These are phyloP conservation scores for Montipora foliosa DNA, from an alignment of 64 coral and sea anemone genomes.

Conservation along the genomic window DNA sequence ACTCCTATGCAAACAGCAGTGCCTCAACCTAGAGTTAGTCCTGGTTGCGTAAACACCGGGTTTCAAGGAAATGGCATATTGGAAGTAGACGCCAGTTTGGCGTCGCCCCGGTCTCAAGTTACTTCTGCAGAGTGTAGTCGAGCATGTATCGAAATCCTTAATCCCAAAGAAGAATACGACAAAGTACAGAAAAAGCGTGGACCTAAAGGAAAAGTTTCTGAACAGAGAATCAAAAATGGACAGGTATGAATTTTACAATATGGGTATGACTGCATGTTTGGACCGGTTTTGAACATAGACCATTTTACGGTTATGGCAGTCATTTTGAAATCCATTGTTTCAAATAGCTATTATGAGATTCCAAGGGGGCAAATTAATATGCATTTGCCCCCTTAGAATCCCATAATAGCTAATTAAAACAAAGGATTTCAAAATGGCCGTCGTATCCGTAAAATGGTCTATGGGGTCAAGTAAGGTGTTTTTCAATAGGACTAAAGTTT, in stretches of 20 bases:
- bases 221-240: conserved; percentile 54
- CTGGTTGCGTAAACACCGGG: background rate
- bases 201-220: conserved; percentile 30
- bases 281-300: too few relatives aligned
- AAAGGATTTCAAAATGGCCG: too few relatives aligned
- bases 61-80: background rate
- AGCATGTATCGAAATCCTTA: conserved; percentile 41
- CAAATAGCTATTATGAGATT: too few relatives aligned
- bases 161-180: conserved; percentile 63
- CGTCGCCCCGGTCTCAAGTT: background rate
- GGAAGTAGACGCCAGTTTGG: background rate
- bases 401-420: too few relatives aligned
- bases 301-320: too few relatives aligned
- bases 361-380: too few relatives aligned
- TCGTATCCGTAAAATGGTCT: too few relatives aligned
- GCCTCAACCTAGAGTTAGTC: background rate
- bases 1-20: background rate
- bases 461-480: too few relatives aligned
- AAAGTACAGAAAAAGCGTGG: conserved; percentile 64
- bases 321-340: too few relatives aligned
- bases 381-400: too few relatives aligned
- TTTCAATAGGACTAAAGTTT: too few relatives aligned
- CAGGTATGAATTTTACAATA: conserved; percentile 14
- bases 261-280: too few relatives aligned
- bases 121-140: background rate